Conservation (phyloP, 2,888 invertebrate species). For the Drepanosiphum platanoidis region DNA sequence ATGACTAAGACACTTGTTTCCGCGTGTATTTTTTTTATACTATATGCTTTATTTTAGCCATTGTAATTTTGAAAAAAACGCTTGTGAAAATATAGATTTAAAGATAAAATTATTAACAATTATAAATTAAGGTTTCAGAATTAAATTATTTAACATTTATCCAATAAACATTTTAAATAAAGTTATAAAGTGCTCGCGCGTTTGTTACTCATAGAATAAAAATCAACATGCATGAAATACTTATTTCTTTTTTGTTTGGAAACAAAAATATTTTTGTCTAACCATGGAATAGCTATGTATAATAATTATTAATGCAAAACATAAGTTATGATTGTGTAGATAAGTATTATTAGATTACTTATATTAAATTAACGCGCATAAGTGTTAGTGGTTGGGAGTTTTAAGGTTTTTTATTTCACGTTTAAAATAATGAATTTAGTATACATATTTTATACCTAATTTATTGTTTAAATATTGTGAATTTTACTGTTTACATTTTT, state of each 20-base stretch:
- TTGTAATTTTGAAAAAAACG: constrained; percentile 3
- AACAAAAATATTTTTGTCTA: no score
- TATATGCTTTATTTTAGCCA: constrained; percentile 5
- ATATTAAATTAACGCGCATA: no score
- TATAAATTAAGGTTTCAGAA: no score
- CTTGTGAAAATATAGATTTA: not conserved
- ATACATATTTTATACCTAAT: no score
- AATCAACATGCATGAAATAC: not conserved
- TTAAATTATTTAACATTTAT: not conserved
- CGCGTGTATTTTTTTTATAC: constrained; percentile 16
- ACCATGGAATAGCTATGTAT: no score
- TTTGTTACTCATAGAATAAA: not conserved
- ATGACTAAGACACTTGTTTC: constrained; percentile 19
- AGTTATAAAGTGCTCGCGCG: not conserved
- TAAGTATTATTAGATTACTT: no score
- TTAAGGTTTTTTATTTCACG: no score
- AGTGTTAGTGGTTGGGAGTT: no score
- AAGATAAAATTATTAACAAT: no score
- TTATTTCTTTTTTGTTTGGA: not conserved
- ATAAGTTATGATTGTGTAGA: no score
- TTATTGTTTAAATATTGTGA: not conserved
- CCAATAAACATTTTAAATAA: not conserved
- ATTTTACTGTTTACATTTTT: not conserved
- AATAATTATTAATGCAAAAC: no score
- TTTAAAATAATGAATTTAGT: no score